Evolutionary conservation across 2,113 vertebrate genomes (phyloP).

Genomic region (Coptodon bakossiorum): DNA sequence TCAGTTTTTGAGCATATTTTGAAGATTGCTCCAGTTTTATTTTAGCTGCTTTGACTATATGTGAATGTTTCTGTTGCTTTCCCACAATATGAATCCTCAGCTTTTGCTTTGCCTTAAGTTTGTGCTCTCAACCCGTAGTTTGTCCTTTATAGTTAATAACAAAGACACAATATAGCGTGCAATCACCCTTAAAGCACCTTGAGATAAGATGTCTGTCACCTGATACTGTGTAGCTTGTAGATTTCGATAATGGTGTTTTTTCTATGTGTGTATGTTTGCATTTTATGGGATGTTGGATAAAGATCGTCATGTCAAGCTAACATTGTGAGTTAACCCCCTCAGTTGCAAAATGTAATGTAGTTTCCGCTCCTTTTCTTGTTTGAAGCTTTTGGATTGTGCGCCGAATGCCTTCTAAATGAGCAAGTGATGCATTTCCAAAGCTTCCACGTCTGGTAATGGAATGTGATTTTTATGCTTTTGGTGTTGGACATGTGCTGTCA

Average conservation of each 20-base stretch:
- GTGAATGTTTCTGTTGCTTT: background rate
- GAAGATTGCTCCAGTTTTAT: background rate
- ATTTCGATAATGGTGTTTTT: background rate
- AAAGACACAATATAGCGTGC: conserved; percentile 7
- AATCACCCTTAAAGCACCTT: conserved; percentile 32
- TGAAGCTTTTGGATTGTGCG: background rate
- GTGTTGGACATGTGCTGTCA: background rate
- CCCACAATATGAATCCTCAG: background rate
- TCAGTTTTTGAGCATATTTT: background rate
- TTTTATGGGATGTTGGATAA: background rate
- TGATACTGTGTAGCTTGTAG: conserved; percentile 4
- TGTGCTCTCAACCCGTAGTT: background rate
- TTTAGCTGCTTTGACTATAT: conserved; percentile 21
- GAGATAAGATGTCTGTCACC: background rate
- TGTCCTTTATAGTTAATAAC: background rate
- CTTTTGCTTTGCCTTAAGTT: background rate
- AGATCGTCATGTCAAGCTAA: background rate
- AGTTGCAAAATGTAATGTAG: background rate
- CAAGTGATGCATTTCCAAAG: background rate
- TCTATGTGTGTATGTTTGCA: background rate
- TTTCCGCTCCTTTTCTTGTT: background rate
- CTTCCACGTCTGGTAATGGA: background rate
- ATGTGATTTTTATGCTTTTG: background rate
- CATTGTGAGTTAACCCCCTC: background rate
- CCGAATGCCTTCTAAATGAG: background rate